A percentile compares a stretch with the other conserved stretches of the same genome.
phyloP scores from a whole-genome alignment of 2,113 vertebrate species.

The Thalassoma bifasciatum region DNA sequence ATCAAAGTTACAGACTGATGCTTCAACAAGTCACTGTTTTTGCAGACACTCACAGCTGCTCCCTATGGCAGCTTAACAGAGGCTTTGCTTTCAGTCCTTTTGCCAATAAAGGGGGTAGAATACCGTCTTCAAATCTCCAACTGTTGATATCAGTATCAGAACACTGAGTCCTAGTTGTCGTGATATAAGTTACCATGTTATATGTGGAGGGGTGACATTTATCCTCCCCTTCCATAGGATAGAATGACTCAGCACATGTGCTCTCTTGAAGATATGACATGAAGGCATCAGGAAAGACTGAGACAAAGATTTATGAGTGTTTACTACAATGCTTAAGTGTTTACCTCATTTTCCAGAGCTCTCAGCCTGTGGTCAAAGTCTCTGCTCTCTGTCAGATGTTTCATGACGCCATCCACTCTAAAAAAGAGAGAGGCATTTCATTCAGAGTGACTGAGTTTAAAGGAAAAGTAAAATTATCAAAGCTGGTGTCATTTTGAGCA shows the following conservation, averaged over 20 bases:
- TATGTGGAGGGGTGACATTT: background rate
- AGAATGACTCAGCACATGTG: background rate
- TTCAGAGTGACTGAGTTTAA: background rate
- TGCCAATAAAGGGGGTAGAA: background rate
- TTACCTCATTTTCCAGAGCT: conserved; percentile 79
- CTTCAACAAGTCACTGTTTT: background rate
- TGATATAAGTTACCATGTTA: background rate
- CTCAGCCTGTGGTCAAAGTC: conserved; percentile 65
- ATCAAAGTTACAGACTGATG: no score
- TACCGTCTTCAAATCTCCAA: background rate
- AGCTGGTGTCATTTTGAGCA: background rate
- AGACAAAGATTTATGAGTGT: background rate
- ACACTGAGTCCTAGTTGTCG: background rate
- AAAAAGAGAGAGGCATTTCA: background rate
- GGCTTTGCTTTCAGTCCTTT: background rate
- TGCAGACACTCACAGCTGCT: no score
- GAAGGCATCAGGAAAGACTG: background rate
- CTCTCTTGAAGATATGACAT: background rate
- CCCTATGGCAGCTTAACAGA: background rate
- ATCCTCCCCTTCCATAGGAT: background rate
- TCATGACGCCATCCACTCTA: conserved; percentile 85
- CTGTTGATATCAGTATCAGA: conserved; percentile 3
- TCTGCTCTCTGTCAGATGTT: conserved; percentile 66
- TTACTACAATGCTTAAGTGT: background rate
- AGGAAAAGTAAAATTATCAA: background rate